Evolutionary conservation across 2,113 vertebrate genomes (phyloP).

Genomic region (Thamnophis sirtalis): DNA sequence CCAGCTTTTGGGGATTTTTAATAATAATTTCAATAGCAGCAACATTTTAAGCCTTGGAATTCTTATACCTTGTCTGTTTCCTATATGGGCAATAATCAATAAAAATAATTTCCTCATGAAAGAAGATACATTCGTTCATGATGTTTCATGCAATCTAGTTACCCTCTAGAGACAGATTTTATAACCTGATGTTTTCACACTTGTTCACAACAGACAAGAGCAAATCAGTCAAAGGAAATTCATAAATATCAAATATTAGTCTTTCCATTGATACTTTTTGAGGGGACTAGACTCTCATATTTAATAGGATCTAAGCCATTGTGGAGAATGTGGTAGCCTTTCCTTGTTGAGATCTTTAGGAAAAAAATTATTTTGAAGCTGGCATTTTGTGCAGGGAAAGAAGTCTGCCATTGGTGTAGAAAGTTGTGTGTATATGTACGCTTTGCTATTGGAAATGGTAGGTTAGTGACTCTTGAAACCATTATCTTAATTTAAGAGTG

Average conservation of each 20-base stretch:
- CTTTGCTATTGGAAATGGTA: not conserved
- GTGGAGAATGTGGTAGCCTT: not conserved
- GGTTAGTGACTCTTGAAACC: not conserved
- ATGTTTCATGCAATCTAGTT: slow-evolving; percentile 10
- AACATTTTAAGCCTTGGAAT: not conserved
- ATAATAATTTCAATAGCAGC: not conserved
- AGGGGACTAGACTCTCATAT: not conserved
- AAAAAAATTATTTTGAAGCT: not conserved
- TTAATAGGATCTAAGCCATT: not conserved
- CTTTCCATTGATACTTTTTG: not conserved
- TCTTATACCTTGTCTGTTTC: not conserved
- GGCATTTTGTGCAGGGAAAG: not conserved
- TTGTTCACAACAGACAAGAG: not conserved
- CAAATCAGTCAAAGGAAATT: not conserved
- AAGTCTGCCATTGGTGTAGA: not conserved
- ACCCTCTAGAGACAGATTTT: not conserved
- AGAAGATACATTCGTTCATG: not conserved
- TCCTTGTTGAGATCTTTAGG: not conserved
- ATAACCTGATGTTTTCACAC: not conserved
- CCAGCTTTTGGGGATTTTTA: not conserved
- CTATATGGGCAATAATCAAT: not conserved
- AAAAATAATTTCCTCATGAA: not conserved
- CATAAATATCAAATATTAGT: not conserved
- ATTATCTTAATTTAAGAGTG: not conserved
- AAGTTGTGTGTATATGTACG: not conserved